Evolutionary conservation across 2,888 invertebrate genomes (phyloP).

Genomic region (Leuctra nigra): DNA sequence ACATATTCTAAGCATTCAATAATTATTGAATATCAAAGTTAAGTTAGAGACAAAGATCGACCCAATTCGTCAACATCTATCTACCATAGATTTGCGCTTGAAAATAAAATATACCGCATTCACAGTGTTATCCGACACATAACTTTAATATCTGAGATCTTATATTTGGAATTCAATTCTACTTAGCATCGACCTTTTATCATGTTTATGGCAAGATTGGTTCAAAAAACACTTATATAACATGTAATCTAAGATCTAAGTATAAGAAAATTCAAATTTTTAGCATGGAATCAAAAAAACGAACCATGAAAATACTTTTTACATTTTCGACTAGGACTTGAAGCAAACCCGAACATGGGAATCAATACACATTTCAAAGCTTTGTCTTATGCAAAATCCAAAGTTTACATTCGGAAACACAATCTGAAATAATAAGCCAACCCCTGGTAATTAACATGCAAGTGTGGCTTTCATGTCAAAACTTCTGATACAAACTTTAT

Average conservation of each 20-base stretch:
- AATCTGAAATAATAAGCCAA: too few species aligned
- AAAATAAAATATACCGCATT: background rate
- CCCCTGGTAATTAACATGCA: too few species aligned
- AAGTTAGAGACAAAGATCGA: background rate
- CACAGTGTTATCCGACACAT: background rate
- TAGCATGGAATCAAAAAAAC: background rate
- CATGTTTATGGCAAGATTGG: background rate
- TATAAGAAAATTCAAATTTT: background rate
- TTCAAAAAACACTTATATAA: background rate
- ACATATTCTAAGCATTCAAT: background rate
- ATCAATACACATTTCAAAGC: too few species aligned
- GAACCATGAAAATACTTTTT: constrained; percentile 6
- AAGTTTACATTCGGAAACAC: too few species aligned
- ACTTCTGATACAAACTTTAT: too few species aligned
- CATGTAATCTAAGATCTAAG: background rate
- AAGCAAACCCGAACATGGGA: constrained; percentile 7
- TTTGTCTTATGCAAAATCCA: too few species aligned
- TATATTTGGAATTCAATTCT: background rate
- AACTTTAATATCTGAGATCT: constrained; percentile 3
- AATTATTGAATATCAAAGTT: background rate
- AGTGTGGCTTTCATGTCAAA: too few species aligned
- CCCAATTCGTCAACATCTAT: background rate
- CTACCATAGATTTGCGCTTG: background rate
- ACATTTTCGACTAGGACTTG: constrained; percentile 5
- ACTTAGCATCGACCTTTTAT: too few species aligned